A percentile compares a stretch with the other conserved stretches of the same genome.
These are phyloP conservation scores for Lanius collurio DNA, from an alignment of 2,113 vertebrate genomes.

Conservation along the genomic window DNA sequence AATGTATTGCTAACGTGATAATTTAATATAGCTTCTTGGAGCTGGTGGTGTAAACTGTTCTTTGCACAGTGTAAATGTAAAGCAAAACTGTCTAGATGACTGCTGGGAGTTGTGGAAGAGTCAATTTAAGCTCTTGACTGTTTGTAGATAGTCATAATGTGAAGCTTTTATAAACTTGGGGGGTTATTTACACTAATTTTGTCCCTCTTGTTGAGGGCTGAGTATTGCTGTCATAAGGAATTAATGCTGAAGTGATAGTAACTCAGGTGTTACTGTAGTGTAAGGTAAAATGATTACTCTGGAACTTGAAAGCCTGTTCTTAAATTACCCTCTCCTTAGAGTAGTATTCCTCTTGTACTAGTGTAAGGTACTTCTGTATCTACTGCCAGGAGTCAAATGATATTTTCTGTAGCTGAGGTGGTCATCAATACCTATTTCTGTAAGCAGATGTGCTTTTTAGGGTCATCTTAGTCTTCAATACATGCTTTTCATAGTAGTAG, in stretches of 20 bases:
- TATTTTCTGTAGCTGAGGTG: neutral
- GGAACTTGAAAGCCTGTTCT: neutral
- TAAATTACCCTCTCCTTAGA: neutral
- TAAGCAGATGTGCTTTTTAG: neutral
- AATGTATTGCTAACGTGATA: neutral
- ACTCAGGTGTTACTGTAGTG: neutral
- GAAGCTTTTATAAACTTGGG: neutral
- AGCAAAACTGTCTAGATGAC: neutral
- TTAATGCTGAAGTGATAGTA: neutral
- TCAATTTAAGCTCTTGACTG: neutral
- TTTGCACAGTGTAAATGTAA: neutral
- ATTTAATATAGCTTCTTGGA: neutral
- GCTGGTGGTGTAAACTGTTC: neutral
- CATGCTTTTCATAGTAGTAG: neutral
- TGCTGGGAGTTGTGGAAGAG: neutral
- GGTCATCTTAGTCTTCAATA: neutral
- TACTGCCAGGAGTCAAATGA: neutral
- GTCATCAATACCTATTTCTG: neutral
- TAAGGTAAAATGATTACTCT: neutral
- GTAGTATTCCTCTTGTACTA: neutral
- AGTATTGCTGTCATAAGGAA: neutral
- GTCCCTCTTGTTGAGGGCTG: neutral
- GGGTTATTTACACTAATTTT: neutral
- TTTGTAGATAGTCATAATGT: neutral
- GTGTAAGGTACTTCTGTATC: neutral